Evolutionary conservation across 2,797 vertebrate genomes (phyloP), one percentile per base, ranked within the genome.

Genomic region (Schizothorax lantsangensis): DNA sequence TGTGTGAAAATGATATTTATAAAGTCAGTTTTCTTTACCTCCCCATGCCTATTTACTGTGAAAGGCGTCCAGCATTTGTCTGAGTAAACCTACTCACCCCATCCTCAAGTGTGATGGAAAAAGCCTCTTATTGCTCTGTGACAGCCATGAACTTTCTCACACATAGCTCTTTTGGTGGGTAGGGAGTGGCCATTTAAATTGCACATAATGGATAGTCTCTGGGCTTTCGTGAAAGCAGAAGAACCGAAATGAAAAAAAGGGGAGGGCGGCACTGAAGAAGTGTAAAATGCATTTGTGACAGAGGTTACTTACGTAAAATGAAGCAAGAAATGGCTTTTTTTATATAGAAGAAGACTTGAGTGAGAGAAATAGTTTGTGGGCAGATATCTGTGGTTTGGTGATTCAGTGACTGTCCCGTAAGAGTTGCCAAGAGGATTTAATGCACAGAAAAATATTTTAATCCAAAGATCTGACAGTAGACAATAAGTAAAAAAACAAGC

Each of bases 171-270:
- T 84, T 91, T 91, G 91, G 94, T 94, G 93, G 94, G 91, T 92
- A 23, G 84, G 81, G 68, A 84, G 89, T 89, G 89, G 90, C 89
- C 93, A 91, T 93, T 90, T 78, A 92, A 91, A 94, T 93, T 90
- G 91, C 90, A 87, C 92, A 93, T 94, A 94, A 92, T 93, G 89
- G 86, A 79, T 59, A 75, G 83, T 82, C 78, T 83, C 74, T 64
- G 82, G 26, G 87, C 49, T 84, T 88, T 88, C 64, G 84, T 73
- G 80, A 84, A 86, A 92, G 87, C 87, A 92, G 83, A 88, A 81
- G 87, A 91, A 88, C 86, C 82, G 80, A 88, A 91, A 87, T 87
- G 88, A 90, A 36, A 90, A 90, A 90, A 92, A 91, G 90, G 89
- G 93, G 90, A 80, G 84, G 64, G 71, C 43, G 87, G 88, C 88